A percentile compares a stretch with the other conserved stretches of the same genome.
These are phyloP conservation scores for Ariopsis seemanni DNA, from an alignment of 2,113 vertebrate species.

Conservation along the genomic window DNA sequence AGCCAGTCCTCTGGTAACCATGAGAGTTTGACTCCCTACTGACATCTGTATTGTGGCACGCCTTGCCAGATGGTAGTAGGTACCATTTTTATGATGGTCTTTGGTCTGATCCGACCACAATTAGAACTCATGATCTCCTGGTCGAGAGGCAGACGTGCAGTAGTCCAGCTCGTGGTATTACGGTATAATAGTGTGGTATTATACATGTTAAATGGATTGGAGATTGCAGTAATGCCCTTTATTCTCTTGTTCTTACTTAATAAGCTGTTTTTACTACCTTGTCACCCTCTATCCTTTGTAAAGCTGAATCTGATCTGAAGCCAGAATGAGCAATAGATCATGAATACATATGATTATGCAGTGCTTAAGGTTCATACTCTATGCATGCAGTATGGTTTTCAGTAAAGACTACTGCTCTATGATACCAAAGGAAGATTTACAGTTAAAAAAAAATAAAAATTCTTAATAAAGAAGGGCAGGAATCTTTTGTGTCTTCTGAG, in stretches of 20 bases:
- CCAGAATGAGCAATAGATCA: background rate
- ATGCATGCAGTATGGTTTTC: background rate
- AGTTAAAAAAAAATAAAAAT: background rate
- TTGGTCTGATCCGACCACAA: no score
- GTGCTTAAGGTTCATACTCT: background rate
- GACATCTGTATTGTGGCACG: no score
- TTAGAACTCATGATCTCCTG: no score
- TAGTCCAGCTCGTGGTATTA: no score
- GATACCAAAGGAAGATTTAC: background rate
- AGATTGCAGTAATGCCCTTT: background rate
- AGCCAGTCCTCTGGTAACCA: no score
- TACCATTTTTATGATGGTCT: no score
- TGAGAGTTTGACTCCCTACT: no score
- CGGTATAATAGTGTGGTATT: background rate
- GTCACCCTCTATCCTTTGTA: background rate
- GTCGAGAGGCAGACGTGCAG: no score
- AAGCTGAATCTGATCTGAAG: background rate
- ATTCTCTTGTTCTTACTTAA: background rate
- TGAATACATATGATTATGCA: conserved; percentile 1
- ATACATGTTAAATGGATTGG: background rate
- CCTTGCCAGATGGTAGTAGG: no score
- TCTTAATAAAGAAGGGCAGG: background rate
- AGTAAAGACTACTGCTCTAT: background rate
- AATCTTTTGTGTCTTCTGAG: background rate
- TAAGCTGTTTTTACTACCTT: background rate